These are phyloP conservation scores for Antheraea pernyi DNA, from an alignment of 1,140 invertebrate species.

Conservation along the genomic window DNA sequence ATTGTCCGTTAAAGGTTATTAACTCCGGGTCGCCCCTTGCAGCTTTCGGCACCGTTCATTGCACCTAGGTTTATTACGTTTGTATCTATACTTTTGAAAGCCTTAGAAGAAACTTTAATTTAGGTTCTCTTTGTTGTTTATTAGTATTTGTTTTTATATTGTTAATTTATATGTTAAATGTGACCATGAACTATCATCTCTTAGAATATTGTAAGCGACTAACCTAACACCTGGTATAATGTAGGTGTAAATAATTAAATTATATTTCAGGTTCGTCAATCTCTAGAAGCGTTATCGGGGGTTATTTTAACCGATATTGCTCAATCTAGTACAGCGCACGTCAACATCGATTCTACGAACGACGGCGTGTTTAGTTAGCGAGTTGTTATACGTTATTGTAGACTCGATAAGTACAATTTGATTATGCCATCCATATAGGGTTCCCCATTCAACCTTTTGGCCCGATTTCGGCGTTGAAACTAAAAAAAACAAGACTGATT, in stretches of 20 bases:
- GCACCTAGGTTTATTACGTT: too few relatives aligned
- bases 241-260: neutral
- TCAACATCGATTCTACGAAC: slow-evolving; percentile 52
- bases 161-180: too few relatives aligned
- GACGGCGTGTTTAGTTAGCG: slow-evolving; percentile 69
- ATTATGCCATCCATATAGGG: neutral
- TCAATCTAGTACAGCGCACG: slow-evolving; percentile 24
- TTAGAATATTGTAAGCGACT: too few relatives aligned
- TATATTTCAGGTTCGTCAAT: slow-evolving; percentile 80
- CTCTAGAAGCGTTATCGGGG: slow-evolving; percentile 81
- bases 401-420: neutral
- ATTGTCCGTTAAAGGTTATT: too few relatives aligned
- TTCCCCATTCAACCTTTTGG: neutral
- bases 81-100: too few relatives aligned
- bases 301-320: slow-evolving; percentile 75
- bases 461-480: neutral
- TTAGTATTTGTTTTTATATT: too few relatives aligned
- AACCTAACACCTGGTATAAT: too few relatives aligned
- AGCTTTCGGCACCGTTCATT: too few relatives aligned
- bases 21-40: too few relatives aligned
- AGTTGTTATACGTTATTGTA: neutral
- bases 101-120: too few relatives aligned
- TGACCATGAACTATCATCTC: too few relatives aligned
- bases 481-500: neutral
- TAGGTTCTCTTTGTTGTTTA: too few relatives aligned